phyloP scores from a whole-genome alignment of 2,113 vertebrate species.

The Emydocephalus ijimae region DNA sequence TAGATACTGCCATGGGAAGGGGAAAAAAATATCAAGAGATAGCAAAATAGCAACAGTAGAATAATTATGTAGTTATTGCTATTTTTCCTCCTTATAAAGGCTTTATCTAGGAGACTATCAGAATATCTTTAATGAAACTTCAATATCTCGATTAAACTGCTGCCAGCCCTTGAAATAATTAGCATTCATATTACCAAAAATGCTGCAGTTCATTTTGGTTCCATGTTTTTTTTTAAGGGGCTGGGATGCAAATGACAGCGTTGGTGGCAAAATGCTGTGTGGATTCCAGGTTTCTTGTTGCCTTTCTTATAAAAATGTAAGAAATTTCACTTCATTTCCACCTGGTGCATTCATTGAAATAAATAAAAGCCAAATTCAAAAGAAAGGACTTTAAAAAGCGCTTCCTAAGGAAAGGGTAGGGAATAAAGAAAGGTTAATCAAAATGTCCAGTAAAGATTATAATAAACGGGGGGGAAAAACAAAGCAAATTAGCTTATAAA shows the following conservation, averaged over 20 bases:
- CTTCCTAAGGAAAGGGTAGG: conserved; percentile 57
- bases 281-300: conserved; percentile 30
- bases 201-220: conserved; percentile 58
- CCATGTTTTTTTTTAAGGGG: conserved; percentile 56
- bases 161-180: conserved; percentile 70
- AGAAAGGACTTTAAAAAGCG: conserved; percentile 57
- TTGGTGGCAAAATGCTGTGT: not conserved
- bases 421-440: conserved; percentile 66
- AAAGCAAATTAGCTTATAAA: conserved; percentile 55
- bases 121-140: conserved; percentile 68
- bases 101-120: conserved; percentile 54
- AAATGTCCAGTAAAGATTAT: conserved; percentile 54
- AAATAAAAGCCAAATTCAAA: conserved; percentile 7
- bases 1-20: conserved; percentile 10
- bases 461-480: conserved; percentile 46
- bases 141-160: conserved; percentile 67
- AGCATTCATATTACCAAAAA: conserved; percentile 65
- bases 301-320: conserved; percentile 45
- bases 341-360: conserved; percentile 51
- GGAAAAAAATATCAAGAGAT: conserved; percentile 43
- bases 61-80: conserved; percentile 67
- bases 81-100: conserved; percentile 52
- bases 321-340: conserved; percentile 43
- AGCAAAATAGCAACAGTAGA: conserved; percentile 61
- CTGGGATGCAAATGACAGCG: conserved; percentile 58